Evolutionary conservation across 1,140 invertebrate genomes (phyloP).

Genomic region (Mya arenaria): DNA sequence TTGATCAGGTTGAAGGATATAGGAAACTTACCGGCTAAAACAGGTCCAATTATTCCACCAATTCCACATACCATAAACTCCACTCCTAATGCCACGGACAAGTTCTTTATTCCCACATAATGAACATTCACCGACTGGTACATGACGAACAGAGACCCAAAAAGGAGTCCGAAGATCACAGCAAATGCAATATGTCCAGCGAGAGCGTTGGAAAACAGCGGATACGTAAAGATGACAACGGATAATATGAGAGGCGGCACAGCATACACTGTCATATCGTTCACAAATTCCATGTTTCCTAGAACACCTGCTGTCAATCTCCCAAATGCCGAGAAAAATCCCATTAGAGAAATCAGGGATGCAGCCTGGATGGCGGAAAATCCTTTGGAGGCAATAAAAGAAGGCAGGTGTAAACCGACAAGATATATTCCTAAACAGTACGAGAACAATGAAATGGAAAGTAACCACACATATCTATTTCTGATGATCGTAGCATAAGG

Average conservation of each 20-base stretch:
- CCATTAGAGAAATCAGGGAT: not conserved
- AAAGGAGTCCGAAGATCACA: not conserved
- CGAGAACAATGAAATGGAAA: too few relatives aligned
- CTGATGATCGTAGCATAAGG: too few relatives aligned
- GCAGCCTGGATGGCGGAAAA: constrained; percentile 2
- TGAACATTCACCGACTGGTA: too few relatives aligned
- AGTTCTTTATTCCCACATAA: too few relatives aligned
- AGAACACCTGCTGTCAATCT: not conserved
- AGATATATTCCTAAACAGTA: not conserved
- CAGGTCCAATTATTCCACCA: too few relatives aligned
- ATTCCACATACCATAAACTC: too few relatives aligned
- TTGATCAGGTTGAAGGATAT: too few relatives aligned
- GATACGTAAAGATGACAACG: not conserved
- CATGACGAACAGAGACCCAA: too few relatives aligned
- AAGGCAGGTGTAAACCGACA: not conserved
- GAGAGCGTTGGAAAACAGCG: not conserved
- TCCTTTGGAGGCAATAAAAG: constrained; percentile 3
- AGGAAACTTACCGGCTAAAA: too few relatives aligned
- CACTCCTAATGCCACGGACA: too few relatives aligned
- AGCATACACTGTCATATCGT: not conserved
- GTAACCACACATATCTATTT: too few relatives aligned
- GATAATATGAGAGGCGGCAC: not conserved
- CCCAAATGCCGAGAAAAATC: constrained; percentile 2
- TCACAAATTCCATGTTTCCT: not conserved
- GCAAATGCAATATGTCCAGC: constrained; percentile 3